These are phyloP conservation scores for Epizoanthus rinbou DNA, from an alignment of 92 coral and sea anemone species.

Conservation along the genomic window DNA sequence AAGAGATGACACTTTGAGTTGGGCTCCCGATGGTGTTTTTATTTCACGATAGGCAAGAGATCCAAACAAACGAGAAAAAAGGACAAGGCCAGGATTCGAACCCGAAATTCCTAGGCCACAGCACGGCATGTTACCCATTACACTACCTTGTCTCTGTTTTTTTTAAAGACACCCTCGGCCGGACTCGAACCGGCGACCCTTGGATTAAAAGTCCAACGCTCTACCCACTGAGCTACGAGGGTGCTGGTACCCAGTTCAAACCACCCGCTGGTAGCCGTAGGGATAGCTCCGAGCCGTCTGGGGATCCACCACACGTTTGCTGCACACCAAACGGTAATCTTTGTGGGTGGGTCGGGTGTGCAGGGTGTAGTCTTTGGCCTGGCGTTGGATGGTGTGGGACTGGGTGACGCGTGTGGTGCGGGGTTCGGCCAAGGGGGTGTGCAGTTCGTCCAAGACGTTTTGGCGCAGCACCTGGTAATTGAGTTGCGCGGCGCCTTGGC, in stretches of 20 bases:
- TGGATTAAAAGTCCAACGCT: neutral
- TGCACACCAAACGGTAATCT: neutral
- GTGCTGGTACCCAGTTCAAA: neutral
- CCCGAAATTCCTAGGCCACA: no score
- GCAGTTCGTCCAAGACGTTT: slow-evolving; percentile 5
- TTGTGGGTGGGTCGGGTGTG: neutral
- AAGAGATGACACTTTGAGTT: no score
- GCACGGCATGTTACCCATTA: slow-evolving; percentile 22
- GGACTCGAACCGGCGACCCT: neutral
- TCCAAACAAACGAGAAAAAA: neutral
- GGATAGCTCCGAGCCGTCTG: neutral
- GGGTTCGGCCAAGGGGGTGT: neutral
- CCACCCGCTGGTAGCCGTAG: neutral
- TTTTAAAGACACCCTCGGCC: slow-evolving; percentile 16
- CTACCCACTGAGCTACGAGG: neutral
- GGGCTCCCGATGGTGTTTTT: no score
- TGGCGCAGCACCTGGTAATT: neutral
- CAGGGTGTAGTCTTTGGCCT: neutral
- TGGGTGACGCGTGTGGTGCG: neutral
- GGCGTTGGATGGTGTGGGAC: neutral
- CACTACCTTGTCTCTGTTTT: slow-evolving; percentile 7
- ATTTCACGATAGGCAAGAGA: no score
- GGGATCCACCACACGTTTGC: neutral
- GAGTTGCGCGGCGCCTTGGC: neutral
- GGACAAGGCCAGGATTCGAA: slow-evolving; percentile 20